Evolutionary conservation across 2,888 invertebrate species (phyloP), one percentile per base, ranked within the genome.

Genomic region (Tyria jacobaeae): DNA sequence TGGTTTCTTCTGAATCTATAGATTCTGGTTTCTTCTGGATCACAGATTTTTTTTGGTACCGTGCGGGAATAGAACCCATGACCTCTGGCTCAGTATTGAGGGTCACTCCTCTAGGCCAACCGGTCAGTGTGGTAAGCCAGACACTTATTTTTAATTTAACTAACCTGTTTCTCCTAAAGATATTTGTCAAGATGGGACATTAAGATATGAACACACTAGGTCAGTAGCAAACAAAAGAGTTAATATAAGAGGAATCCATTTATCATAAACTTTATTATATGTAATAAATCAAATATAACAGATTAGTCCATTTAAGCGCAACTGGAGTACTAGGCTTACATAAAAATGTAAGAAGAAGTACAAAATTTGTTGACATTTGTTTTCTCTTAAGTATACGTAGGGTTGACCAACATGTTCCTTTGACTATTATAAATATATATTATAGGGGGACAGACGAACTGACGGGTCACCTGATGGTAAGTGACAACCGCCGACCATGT

Each of bases 301-400:
- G 55, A 75, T 64, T 71, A 61, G 52, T 53, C 62, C 73, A 69
- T 72, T 73, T 71, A 57, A 57, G 54, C 53, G 21, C 37, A 49
- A 25, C 48, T 7, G 39, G 44, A 17, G 61, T 75, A 72, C 73
- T 56, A 73, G 64, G 64, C 35, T 59, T 17, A 24, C 53, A 73
- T 74, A 67, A 67, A 58, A 63, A 72, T 63, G 61, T 70, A 62
- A 63, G 66, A 73, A 66, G 70, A n/a, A 66, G 69, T 75, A 69
- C 58, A 25, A 48, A 72, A 57, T 70, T 37, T 25, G 70, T 69
- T 62, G n/a, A 35, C 67, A 68, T 73, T 21, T 44, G 21, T 44
- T 21, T 44, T 44, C 3, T 41, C 21, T 64, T 49, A 25, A 34
- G 21, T 12, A 57, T 31, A 35, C 34, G 37, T 52, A 73, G 60